Percentiles rank a stretch among this genome's conserved stretches.
Evolutionary conservation across 2,888 invertebrate species (phyloP).

Genomic region (Spialia ferax): DNA sequence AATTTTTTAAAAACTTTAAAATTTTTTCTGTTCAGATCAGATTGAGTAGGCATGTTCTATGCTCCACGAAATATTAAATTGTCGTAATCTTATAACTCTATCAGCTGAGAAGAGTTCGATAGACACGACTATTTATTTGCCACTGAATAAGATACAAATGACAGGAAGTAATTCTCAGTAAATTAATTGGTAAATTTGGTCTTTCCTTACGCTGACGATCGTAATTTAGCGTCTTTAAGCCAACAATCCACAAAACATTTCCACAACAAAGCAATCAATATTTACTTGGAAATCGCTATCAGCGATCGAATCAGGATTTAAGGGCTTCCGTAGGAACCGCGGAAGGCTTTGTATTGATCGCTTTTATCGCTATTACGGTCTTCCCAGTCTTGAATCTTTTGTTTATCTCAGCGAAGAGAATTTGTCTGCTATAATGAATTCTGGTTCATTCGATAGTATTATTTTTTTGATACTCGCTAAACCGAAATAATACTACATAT

Average conservation of each 20-base stretch:
- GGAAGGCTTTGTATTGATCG: neutral
- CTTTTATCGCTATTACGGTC: neutral
- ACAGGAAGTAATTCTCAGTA: too few relatives aligned
- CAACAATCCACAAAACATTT: constrained; percentile 6
- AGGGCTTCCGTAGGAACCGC: neutral
- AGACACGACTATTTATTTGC: too few relatives aligned
- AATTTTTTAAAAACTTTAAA: too few relatives aligned
- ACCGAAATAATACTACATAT: too few relatives aligned
- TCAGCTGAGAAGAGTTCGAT: too few relatives aligned
- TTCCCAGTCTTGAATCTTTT: neutral
- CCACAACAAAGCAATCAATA: neutral
- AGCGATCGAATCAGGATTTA: neutral
- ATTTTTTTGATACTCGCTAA: too few relatives aligned
- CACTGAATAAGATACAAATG: too few relatives aligned
- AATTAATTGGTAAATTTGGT: neutral
- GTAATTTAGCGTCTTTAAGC: neutral
- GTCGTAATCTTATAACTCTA: too few relatives aligned
- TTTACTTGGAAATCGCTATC: constrained; percentile 3
- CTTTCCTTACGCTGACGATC: neutral
- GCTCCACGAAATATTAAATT: too few relatives aligned
- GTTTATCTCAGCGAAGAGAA: neutral
- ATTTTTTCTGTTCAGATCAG: too few relatives aligned
- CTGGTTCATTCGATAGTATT: neutral
- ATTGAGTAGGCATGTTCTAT: too few relatives aligned
- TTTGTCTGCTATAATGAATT: neutral